Evolutionary conservation across 1,140 invertebrate species (phyloP), one percentile per base, ranked within the genome.

Genomic region (Drosophila melanica): DNA sequence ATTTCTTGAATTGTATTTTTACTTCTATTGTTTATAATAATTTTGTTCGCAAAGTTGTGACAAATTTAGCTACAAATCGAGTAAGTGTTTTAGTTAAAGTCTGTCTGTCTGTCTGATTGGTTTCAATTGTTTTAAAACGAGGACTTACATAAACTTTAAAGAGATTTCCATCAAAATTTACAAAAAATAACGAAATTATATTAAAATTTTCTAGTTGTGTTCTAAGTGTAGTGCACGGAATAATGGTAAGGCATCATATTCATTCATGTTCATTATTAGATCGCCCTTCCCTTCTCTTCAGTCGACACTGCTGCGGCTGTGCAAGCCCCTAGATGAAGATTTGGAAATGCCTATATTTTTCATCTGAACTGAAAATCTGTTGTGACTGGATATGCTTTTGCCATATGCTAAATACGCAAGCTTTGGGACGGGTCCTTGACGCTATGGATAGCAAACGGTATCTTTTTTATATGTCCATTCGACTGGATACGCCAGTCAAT

Each of bases 351-450:
- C 14, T 59, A 20, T 59, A 59, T 47, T 59, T 59, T 20, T 59
- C 57, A 59, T 59, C 57, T 33, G 57, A 59, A 45, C 16, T 59
- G 4, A 59, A 59, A 7, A 45, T 59, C 27, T 18, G 41, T 20
- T 47, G 57, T 33, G 57, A 59, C 27, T 59, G 57, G 57, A 45
- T 59, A 16, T 59, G 42, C 11, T 33, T 45, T 18, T 59, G 57
- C 16, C 27, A 59, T 20, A 59, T 59, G 41, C 14, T 59, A 8
- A 59, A 59, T 18, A 6, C 42, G 3, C 23, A 33, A 27, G 57
- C 57, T 20, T 47, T 59, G 57, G 57, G 57, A 18, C 27, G 57
- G 1, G 57, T 59, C 1, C 57, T 59, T 11, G 42, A 59, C 23
- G 20, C 57, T 4, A 45, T 45, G 57, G 57, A 59, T 18, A 4